phyloP scores from a whole-genome alignment of 2,888 invertebrate genomes.

The Mesorhabditis belari region DNA sequence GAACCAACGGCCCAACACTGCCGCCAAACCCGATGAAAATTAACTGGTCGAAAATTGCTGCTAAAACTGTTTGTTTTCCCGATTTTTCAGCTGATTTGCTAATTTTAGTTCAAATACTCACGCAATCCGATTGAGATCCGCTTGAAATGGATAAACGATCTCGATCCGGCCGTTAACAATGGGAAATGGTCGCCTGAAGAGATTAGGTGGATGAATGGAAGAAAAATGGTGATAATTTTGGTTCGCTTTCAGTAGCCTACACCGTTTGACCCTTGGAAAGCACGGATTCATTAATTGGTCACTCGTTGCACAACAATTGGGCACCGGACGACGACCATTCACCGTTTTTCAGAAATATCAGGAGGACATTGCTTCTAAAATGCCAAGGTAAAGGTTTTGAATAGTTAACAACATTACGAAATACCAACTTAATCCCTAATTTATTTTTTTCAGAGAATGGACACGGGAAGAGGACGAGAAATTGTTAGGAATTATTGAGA shows the following conservation, averaged over 20 bases:
- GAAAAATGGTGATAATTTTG: no score
- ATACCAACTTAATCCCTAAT: background rate
- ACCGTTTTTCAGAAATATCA: slow-evolving; percentile 56
- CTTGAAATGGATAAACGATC: background rate
- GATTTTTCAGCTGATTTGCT: background rate
- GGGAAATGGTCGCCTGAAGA: no score
- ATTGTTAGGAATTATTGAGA: slow-evolving; percentile 64
- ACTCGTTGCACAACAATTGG: slow-evolving; percentile 28
- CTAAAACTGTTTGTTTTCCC: background rate
- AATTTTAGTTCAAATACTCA: background rate
- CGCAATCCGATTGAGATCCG: background rate
- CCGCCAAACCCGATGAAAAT: background rate
- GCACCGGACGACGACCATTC: slow-evolving; percentile 54
- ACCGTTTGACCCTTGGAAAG: background rate
- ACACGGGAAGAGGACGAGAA: slow-evolving; percentile 66
- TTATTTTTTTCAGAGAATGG: slow-evolving; percentile 59
- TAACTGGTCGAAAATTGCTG: background rate
- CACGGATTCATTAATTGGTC: slow-evolving; percentile 30
- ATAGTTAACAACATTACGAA: background rate
- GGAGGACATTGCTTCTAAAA: slow-evolving; percentile 32
- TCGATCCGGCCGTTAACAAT: background rate
- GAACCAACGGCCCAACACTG: background rate
- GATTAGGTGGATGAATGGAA: no score
- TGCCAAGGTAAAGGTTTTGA: slow-evolving; percentile 5
- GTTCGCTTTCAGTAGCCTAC: no score